Evolutionary conservation across 2,797 vertebrate species (phyloP).

Genomic region (Chrosomus eos): DNA sequence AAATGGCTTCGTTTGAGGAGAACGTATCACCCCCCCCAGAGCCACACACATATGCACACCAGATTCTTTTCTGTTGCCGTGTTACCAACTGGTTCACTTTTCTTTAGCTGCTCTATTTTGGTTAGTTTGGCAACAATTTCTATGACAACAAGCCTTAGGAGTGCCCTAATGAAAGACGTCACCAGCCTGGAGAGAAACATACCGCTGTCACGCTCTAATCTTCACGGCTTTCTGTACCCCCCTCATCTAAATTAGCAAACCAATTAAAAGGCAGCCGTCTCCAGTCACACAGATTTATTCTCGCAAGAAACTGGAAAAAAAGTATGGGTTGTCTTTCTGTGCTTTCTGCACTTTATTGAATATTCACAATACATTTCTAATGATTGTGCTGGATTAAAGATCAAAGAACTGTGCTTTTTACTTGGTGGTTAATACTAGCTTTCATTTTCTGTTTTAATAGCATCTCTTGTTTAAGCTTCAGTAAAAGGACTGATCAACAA

Average conservation of each 20-base stretch:
- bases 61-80: conserved; percentile 49
- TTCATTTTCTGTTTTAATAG: background rate
- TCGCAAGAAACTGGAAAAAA: background rate
- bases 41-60: conserved; percentile 21
- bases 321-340: background rate
- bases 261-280: conserved; percentile 37
- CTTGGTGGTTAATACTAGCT: background rate
- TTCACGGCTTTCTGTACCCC: conserved; percentile 24
- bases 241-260: conserved; percentile 41
- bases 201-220: conserved; percentile 30
- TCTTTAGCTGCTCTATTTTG: conserved; percentile 44
- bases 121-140: conserved; percentile 56
- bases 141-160: conserved; percentile 63
- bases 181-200: conserved; percentile 12
- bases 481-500: background rate
- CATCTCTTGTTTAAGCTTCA: background rate
- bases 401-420: background rate
- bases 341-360: background rate
- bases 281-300: background rate
- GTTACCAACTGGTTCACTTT: conserved; percentile 46
- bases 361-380: background rate
- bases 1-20: background rate
- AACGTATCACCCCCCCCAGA: background rate
- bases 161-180: conserved; percentile 48
- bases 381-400: background rate